Evolutionary conservation across 2,888 invertebrate species (phyloP), one percentile per base, ranked within the genome.

Genomic region (Loripinus fragilis): DNA sequence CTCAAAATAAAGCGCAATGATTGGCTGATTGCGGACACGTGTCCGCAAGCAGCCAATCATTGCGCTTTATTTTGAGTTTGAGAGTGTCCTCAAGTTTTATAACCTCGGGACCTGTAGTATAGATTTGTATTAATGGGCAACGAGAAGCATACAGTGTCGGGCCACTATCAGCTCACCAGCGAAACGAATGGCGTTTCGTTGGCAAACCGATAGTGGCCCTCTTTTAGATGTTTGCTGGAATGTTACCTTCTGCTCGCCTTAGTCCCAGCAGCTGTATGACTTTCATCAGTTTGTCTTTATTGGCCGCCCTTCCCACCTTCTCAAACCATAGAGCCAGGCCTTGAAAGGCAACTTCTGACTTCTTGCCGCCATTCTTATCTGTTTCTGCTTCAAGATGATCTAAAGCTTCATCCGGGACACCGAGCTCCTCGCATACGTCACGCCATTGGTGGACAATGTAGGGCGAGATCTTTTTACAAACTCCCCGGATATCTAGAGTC

Each of bases 381-480:
- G 74, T 50, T 8, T 78, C 72, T 0, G 50, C 71, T 28, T 81
- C 83, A 10, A 88, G 28, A 15, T 75, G 48, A 50, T 79, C 78
- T 0, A 88, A 67, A 20, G 73, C 79, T 20, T 68, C 68, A 45
- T 86, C 85, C 17, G 82, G 68, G 12, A 88, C 81, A 1, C 86
- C 87, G 0, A 88, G 83, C 35, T 86, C 86, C 30, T 74, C 80
- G 68, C 86, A 86, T 5, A 88, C 85, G n/a, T 85, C 85, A 50
- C 82, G 78, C 88, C 88, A 88, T 66, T 86, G 85, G 28, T 83
- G 85, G 20, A 76, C 77, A 10, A 88, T 86, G 68, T 86, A 86
- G 0, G 87, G 88, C 0, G 86, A 67, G 10, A 88, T 76, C 20
- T 74, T 71, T 12, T 81, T 83, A 45, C 87, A 86, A 5, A 85